Evolutionary conservation across 2,888 invertebrate genomes (phyloP).

Genomic region (Lymantria monacha): DNA sequence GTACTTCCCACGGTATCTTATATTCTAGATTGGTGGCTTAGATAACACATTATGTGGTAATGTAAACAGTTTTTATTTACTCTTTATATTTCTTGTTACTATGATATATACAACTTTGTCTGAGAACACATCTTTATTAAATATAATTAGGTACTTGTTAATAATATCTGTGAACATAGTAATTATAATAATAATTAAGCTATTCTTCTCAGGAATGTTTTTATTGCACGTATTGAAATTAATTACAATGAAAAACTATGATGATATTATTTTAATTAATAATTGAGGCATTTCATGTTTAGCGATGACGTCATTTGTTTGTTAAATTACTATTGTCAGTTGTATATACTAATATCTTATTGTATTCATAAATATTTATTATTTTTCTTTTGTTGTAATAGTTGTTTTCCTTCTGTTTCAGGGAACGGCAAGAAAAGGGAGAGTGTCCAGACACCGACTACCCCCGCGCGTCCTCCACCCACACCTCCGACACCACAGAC

Average conservation of each 20-base stretch:
- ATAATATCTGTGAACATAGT: background rate
- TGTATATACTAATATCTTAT: no score
- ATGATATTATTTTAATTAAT: background rate
- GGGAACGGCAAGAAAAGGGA: slow-evolving; percentile 81
- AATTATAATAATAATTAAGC: background rate
- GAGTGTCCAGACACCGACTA: slow-evolving; percentile 59
- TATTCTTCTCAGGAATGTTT: background rate
- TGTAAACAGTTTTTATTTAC: slow-evolving; percentile 11
- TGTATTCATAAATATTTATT: no score
- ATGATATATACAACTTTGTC: background rate
- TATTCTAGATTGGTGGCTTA: slow-evolving; percentile 33
- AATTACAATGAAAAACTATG: background rate
- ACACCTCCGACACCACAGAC: slow-evolving; percentile 62
- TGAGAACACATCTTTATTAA: slow-evolving; percentile 5
- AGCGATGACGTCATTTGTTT: background rate
- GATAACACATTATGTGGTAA: slow-evolving; percentile 32
- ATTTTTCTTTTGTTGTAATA: background rate
- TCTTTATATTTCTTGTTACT: background rate
- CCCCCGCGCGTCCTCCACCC: slow-evolving; percentile 59
- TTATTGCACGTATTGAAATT: background rate
- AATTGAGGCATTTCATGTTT: background rate
- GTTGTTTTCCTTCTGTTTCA: slow-evolving; percentile 46
- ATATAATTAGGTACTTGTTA: slow-evolving; percentile 6
- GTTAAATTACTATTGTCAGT: background rate
- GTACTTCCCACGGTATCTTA: slow-evolving; percentile 44